These are phyloP conservation scores for Myrmecobius fasciatus DNA, from an alignment of 2,113 vertebrate species.

Conservation along the genomic window DNA sequence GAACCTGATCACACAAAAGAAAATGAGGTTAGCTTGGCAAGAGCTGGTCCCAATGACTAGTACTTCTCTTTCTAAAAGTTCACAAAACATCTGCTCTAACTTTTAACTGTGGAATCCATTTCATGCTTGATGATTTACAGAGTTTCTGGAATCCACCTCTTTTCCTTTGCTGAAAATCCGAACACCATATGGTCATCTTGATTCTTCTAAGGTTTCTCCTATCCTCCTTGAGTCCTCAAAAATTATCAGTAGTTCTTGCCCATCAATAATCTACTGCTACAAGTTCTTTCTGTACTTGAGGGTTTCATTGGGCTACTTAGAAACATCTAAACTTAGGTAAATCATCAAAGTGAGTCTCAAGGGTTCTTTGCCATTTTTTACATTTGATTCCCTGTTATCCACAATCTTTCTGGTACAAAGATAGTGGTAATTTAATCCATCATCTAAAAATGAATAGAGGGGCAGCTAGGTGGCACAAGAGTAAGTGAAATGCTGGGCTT, in stretches of 20 bases:
- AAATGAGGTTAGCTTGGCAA: neutral
- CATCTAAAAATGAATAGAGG: neutral
- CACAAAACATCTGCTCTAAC: neutral
- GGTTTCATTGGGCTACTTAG: neutral
- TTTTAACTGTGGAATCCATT: neutral
- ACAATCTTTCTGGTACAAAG: neutral
- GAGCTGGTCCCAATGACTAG: neutral
- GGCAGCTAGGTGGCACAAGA: neutral
- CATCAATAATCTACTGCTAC: neutral
- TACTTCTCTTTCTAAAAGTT: neutral
- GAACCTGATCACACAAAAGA: neutral
- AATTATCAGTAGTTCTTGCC: neutral
- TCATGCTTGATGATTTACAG: neutral
- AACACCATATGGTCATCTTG: neutral
- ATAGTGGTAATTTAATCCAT: neutral
- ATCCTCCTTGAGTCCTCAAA: neutral
- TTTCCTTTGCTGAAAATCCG: neutral
- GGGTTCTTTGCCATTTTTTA: neutral
- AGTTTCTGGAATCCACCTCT: neutral
- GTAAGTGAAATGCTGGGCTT: neutral
- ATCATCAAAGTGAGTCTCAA: neutral
- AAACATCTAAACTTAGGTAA: neutral
- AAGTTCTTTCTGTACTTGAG: neutral
- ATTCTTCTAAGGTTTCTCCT: neutral
- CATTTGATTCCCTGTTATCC: neutral